Conservation (phyloP, 2,113 vertebrate genomes). For the Dermatemys mawii region DNA sequence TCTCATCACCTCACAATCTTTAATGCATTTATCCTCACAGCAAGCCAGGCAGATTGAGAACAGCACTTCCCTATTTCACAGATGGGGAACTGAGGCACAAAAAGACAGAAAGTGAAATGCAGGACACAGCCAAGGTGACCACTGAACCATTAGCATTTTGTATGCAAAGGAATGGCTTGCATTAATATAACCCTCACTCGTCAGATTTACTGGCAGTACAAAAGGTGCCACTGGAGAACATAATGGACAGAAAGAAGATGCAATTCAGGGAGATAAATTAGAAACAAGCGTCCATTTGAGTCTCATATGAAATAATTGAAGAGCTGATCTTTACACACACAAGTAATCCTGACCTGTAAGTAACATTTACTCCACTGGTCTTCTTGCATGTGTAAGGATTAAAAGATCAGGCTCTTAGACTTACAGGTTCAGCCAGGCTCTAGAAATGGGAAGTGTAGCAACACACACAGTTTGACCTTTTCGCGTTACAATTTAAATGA, state of each 20-base stretch:
- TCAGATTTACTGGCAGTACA: neutral
- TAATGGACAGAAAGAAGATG: neutral
- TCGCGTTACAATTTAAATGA: neutral
- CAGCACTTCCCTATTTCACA: neutral
- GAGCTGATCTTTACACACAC: neutral
- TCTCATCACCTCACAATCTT: neutral
- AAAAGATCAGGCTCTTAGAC: neutral
- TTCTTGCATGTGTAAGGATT: too few species aligned
- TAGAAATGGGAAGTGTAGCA: neutral
- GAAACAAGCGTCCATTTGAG: neutral
- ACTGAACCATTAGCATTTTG: neutral
- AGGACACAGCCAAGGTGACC: neutral
- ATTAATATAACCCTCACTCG: neutral
- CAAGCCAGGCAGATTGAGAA: neutral
- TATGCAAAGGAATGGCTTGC: neutral
- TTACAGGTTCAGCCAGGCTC: neutral
- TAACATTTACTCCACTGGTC: too few species aligned
- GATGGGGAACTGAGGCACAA: neutral
- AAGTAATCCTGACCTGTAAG: neutral
- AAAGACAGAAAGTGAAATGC: neutral
- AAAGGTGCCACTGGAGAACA: neutral
- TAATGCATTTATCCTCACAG: neutral
- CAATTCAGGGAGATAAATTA: neutral
- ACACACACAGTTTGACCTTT: neutral
- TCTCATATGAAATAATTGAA: neutral